Evolutionary conservation across 2,888 invertebrate genomes (phyloP), one percentile per base, ranked within the genome.

Genomic region (Trachelus stipa): DNA sequence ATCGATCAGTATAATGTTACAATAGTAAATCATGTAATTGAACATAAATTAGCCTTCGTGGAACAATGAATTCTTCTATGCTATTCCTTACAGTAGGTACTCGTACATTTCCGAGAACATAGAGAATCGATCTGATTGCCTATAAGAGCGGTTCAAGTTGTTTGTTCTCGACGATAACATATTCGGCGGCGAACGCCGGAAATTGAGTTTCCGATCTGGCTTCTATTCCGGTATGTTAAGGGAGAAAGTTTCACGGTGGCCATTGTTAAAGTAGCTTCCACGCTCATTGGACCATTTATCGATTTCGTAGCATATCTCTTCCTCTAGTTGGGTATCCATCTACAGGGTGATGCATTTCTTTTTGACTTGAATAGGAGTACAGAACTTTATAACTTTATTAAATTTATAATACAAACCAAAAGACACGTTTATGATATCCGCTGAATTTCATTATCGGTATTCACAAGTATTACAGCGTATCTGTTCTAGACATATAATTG

Each of bases 161-260:
- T 82, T 82, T 79, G 79, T 81, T 81, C 80, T 79, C 76, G 34
- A 68, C 31, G 75, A 40, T 76, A 79, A 73, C 73, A 79, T 79
- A 79, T 75, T 81, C 81, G 77, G 74, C 79, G 69, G 71, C 78
- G 75, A 77, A 81, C 76, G 74, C 69, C 80, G 82, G 82, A 81
- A 81, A 82, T 82, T 80, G 80, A 80, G 79, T 79, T 82, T 81
- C 81, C 80, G 81, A 82, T 81, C 77, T 76, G 75, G 73, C 68
- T 81, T 80, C 82, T 77, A 79, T 77, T 80, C 79, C 78, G 30
- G 74, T 71, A 35, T 69, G 77, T 31, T 76, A 79, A 80, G 79
- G 77, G 77, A 77, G 77, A 77, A 56, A 56, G 56, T 56, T 56
- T 23, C 2, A 56, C 56, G 23, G 56, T 56, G 23, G 56, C 74